A percentile compares a stretch with the other conserved stretches of the same genome.
These are phyloP conservation scores for Rhyacichthys aspro DNA, from an alignment of 2,797 vertebrate genomes.

Conservation along the genomic window DNA sequence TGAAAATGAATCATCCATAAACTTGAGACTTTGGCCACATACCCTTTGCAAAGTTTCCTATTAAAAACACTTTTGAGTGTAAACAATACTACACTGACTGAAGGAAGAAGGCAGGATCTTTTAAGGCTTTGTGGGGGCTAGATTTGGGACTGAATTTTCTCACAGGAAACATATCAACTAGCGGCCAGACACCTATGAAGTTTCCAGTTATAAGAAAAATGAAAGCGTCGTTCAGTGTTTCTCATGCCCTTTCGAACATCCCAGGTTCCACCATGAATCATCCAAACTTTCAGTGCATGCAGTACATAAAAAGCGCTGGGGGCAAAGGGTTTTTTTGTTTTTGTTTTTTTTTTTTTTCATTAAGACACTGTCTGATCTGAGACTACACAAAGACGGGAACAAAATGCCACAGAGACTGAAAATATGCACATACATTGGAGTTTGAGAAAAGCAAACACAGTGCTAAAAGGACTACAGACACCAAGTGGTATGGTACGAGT, in stretches of 20 bases:
- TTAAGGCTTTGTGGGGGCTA: not conserved
- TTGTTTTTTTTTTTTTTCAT: not conserved
- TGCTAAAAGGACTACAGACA: not conserved
- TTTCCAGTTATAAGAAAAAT: conserved; percentile 23
- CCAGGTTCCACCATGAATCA: conserved; percentile 5
- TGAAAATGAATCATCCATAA: conserved; percentile 13
- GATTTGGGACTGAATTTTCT: conserved; percentile 8
- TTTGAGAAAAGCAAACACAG: not conserved
- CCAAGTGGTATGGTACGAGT: too few relatives aligned
- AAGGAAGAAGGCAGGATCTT: not conserved
- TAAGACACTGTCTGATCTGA: conserved; percentile 13
- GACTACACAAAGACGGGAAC: not conserved
- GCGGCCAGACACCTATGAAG: conserved; percentile 75
- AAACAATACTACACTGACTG: not conserved
- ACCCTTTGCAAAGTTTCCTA: not conserved
- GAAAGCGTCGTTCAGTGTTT: not conserved
- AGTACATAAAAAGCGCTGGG: not conserved
- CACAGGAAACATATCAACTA: conserved; percentile 29
- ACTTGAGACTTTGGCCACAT: conserved; percentile 11
- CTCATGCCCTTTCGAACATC: conserved; percentile 12
- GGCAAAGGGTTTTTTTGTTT: not conserved
- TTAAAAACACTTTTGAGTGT: too few relatives aligned
- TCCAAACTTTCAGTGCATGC: conserved; percentile 17
- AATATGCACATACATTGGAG: conserved; percentile 7
- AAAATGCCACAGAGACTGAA: conserved; percentile 12